Base-by-base conservation (phyloP, 2,888 invertebrate genomes). In the Criorhina ranunculi region DNA sequence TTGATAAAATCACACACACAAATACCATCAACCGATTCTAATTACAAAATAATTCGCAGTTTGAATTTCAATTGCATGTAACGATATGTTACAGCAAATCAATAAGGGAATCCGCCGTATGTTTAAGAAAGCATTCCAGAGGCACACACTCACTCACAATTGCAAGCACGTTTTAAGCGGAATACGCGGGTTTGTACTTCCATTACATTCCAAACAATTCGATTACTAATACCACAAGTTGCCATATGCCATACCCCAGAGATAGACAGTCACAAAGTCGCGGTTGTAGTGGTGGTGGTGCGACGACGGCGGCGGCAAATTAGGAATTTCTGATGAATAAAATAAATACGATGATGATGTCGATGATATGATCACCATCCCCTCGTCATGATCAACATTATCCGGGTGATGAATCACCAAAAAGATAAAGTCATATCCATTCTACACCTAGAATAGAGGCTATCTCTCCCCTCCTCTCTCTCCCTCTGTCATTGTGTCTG, bases 21-120 rank as follows among this genome's bases (percentile, higher is more conserved):
- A 72, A 15, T 12, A 40, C 35, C 7, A 33, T 17, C 55, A 69
- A 49, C 1, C 49, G 12, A 62, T 55, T 76, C 37, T 42, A 70
- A 33, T 76, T 29, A 60, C 57, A 59, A 53, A 24, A 37, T 60
- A 17, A 70, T 70, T 59, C 70, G 59, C 59, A 59, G 40, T 70
- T 66, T 72, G 66, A 72, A 72, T 67, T 76, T 55, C 53, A 77
- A 66, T 82, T 57, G n/a, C 40, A 70, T 37, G 15, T 55, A 15
- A 57, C 17, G 46, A 77, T n/a, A n/a, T 60, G 53, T 49, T 11
- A 44, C 37, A 59, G 33, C 33, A 66, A 79, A 72, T 57, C 51
- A 79, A 64, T 57, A 24, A 64, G 17, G 24, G 24, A 19, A 24
- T 1, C 53, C 24, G 4, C 7, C 31, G 17, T 24, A 9, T 15